phyloP scores from a whole-genome alignment of 2,888 invertebrate species.

The Apomyelois bistriatella region DNA sequence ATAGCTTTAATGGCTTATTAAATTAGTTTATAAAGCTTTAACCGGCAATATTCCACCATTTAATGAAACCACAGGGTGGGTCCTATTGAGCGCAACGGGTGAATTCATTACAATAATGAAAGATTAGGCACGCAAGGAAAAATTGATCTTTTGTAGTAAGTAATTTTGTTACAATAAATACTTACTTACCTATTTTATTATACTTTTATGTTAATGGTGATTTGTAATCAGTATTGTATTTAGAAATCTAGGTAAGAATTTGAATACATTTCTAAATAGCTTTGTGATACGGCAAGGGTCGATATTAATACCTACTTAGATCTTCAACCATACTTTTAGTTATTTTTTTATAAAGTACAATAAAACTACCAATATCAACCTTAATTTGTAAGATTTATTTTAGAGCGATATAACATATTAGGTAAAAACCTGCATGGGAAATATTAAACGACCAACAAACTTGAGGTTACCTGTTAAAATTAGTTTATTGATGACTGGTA shows the following conservation, averaged over 20 bases:
- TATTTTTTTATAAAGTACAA: too few species aligned
- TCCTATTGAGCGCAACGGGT: conserved; percentile 33
- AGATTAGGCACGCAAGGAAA: conserved; percentile 12
- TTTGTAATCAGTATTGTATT: too few species aligned
- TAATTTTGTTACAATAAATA: conserved; percentile 10
- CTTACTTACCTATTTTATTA: not conserved
- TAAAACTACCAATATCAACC: too few species aligned
- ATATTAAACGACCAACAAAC: conserved; percentile 2
- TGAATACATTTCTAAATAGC: too few species aligned
- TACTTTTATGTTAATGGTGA: too few species aligned
- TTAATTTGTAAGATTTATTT: too few species aligned
- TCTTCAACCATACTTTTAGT: too few species aligned
- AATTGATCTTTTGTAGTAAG: not conserved
- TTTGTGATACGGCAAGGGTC: too few species aligned
- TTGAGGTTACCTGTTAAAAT: not conserved
- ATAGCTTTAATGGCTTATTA: conserved; percentile 78
- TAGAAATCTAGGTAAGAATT: too few species aligned
- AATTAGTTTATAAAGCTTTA: conserved; percentile 60
- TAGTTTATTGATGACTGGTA: not conserved
- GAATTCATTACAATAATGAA: conserved; percentile 26
- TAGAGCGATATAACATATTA: too few species aligned
- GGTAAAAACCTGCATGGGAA: too few species aligned
- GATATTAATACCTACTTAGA: too few species aligned
- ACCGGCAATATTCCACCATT: conserved; percentile 37
- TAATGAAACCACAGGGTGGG: conserved; percentile 34